These are phyloP conservation scores for Sebastes minor DNA, from an alignment of 2,797 vertebrate species.

Conservation along the genomic window DNA sequence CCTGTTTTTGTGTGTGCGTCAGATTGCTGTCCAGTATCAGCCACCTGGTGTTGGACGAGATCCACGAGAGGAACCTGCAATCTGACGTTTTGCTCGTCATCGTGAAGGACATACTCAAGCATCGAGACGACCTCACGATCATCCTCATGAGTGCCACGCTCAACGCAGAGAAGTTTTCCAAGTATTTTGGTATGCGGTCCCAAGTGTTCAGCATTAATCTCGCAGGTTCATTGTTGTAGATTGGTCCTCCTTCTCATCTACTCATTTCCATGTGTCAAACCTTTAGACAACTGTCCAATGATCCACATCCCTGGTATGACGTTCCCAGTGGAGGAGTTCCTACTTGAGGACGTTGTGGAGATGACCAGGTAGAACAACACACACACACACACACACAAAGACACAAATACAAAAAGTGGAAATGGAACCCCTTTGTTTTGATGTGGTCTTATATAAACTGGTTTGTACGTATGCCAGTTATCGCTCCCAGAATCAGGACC, in stretches of 20 bases:
- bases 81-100: conserved; percentile 95
- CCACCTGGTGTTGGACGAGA: conserved; percentile 95
- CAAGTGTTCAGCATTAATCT: background rate
- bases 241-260: background rate
- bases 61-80: conserved; percentile 97
- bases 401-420: background rate
- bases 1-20: background rate
- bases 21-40: conserved; percentile 91
- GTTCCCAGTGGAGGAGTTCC: conserved; percentile 93
- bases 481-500: conserved; percentile 83
- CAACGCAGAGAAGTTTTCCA: conserved; percentile 96
- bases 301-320: conserved; percentile 97
- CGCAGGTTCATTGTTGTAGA: background rate
- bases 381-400: background rate
- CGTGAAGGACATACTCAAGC: conserved; percentile 89
- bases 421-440: background rate
- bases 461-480: conserved; percentile 78
- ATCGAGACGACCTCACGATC: conserved; percentile 89
- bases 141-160: conserved; percentile 97
- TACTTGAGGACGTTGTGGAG: conserved; percentile 94
- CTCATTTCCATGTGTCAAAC: background rate
- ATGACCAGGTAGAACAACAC: conserved; percentile 83
- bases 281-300: conserved; percentile 90
- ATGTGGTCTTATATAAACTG: background rate
- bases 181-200: conserved; percentile 88